These are phyloP conservation scores for Cerastoderma edule DNA, from an alignment of 2,888 invertebrate species.

Conservation along the genomic window DNA sequence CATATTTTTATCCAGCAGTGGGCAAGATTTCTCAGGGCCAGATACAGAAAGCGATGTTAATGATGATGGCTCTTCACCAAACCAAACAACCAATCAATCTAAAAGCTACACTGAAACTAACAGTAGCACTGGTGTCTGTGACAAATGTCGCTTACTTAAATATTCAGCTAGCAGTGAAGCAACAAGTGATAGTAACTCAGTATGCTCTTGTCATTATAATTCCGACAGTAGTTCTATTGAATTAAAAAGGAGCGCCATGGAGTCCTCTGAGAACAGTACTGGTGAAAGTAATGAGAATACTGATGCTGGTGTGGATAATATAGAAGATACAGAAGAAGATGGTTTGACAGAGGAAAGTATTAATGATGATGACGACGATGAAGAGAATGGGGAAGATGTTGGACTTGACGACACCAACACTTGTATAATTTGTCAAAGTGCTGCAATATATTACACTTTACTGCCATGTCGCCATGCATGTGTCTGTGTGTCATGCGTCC, in stretches of 20 bases:
- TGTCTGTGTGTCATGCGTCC: conserved; percentile 92
- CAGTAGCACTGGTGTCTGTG: background rate
- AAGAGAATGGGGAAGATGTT: conserved; percentile 4
- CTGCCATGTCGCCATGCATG: conserved; percentile 94
- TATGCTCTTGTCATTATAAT: background rate
- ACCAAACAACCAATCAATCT: background rate
- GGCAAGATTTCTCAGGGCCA: conserved; percentile 14
- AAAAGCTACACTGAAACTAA: background rate
- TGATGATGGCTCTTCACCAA: background rate
- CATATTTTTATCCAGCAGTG: conserved; percentile 50
- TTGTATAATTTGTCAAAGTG: conserved; percentile 93
- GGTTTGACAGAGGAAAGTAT: background rate
- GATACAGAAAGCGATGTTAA: background rate
- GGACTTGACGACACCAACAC: conserved; percentile 39
- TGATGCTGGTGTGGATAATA: background rate
- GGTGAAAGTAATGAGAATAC: background rate
- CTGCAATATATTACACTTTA: conserved; percentile 90
- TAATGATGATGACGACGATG: background rate
- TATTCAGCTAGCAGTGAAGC: background rate
- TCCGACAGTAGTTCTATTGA: background rate
- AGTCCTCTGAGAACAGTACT: background rate
- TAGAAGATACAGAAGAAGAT: background rate
- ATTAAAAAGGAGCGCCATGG: background rate
- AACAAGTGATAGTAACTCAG: background rate
- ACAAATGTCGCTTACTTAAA: background rate